A percentile compares a stretch with the other conserved stretches of the same genome.
phyloP scores from a whole-genome alignment of 2,888 invertebrate genomes.

The Yponomeuta malinellus region DNA sequence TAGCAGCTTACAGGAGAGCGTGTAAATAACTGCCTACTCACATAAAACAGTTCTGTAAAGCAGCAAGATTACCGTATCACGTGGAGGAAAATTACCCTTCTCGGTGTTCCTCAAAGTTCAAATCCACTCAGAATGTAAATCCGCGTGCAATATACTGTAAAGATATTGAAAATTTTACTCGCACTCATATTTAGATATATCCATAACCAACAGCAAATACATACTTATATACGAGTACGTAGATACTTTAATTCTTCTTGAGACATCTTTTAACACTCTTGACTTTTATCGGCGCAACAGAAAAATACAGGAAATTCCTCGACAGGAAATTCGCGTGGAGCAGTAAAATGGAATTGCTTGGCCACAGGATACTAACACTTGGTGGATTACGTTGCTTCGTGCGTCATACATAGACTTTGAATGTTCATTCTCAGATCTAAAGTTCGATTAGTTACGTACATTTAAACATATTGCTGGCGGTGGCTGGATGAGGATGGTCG shows the following conservation, averaged over 20 bases:
- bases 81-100: slow-evolving; percentile 5
- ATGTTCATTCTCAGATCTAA: too few relatives aligned
- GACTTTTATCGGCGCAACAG: background rate
- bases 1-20: background rate
- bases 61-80: slow-evolving; percentile 1
- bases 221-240: too few relatives aligned
- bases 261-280: too few relatives aligned
- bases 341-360: background rate
- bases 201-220: background rate
- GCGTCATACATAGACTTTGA: too few relatives aligned
- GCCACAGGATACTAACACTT: background rate
- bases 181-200: background rate
- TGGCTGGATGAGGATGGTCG: too few relatives aligned
- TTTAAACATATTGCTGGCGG: too few relatives aligned
- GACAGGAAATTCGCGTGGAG: background rate
- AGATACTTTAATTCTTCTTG: too few relatives aligned
- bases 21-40: slow-evolving; percentile 1
- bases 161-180: slow-evolving; percentile 9
- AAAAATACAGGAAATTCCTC: background rate
- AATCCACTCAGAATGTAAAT: slow-evolving; percentile 5
- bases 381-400: background rate
- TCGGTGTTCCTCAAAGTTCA: slow-evolving; percentile 8
- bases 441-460: too few relatives aligned
- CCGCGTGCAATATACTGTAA: slow-evolving; percentile 9
- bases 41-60: background rate